Base-by-base conservation (phyloP, 2,113 vertebrate genomes). In the Trichomycterus rosablanca region DNA sequence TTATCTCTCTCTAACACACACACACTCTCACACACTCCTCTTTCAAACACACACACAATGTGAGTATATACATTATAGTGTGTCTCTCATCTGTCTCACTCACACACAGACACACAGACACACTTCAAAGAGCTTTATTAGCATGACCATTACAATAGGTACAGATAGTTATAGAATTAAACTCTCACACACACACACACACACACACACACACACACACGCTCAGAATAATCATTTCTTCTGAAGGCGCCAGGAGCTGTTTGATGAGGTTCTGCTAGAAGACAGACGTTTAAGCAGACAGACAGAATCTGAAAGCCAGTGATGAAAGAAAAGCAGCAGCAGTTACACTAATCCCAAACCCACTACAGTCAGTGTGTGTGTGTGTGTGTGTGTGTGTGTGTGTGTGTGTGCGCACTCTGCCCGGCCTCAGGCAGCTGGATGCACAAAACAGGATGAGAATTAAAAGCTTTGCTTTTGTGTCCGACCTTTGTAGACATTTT, bases 161-260 rank as follows among this genome's bases (percentile, higher is more conserved):
- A n/a, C n/a, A n/a, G n/a, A n/a, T n/a, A n/a, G n/a, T n/a, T n/a
- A n/a, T n/a, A n/a, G n/a, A n/a, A n/a, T n/a, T n/a, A n/a, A 30
- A 4, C 7, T 30, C 3, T 12, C 30, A 48, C 16, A 45, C 48
- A 16, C n/a, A n/a, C 52, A 48, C 34, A 39, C 30, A 48, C 43
- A 23, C 37, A 53, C 49, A 53, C 37, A 49, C 32, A 14, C 43
- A 58, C 52, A 32, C 30, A 49, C 32, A 24, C 43, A 19, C 52
- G 18, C 51, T 7, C 43, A 6, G 43, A 46, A 48, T 56, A 56
- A 55, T 22, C 53, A 66, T 57, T 66, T 66, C 44, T 48, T 52
- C 35, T 40, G 48, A 42, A 63, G 37, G 59, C 40, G 48, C 48
- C 34, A 63, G 46, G 34, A 40, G 26, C 48, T 51, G 48, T 63